These are phyloP conservation scores for Camponotus pennsylvanicus DNA, from an alignment of 1,140 invertebrate species.

Conservation along the genomic window DNA sequence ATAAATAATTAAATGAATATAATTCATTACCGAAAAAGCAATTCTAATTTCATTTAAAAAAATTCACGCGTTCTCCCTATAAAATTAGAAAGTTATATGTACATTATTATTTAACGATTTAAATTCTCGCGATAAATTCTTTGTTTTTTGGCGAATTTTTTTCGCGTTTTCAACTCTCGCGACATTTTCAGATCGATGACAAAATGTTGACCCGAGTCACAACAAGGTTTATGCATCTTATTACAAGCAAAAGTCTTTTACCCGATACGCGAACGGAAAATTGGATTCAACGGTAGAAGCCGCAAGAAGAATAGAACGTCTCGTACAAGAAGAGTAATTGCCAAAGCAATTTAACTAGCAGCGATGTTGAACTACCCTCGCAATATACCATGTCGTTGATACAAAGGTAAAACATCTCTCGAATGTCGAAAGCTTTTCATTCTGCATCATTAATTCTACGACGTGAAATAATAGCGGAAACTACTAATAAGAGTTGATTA, in stretches of 20 bases:
- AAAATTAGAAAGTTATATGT: background rate
- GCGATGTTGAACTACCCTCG: slow-evolving; percentile 36
- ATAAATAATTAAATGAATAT: background rate
- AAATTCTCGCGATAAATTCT: background rate
- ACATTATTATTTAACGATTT: slow-evolving; percentile 13
- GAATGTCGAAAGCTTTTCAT: slow-evolving; percentile 32
- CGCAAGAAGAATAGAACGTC: slow-evolving; percentile 32
- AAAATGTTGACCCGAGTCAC: slow-evolving; percentile 1
- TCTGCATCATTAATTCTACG: slow-evolving; percentile 1
- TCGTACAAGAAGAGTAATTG: slow-evolving; percentile 55
- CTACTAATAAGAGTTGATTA: background rate
- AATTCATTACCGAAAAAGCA: background rate
- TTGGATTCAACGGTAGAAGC: slow-evolving; percentile 19
- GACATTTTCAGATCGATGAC: background rate
- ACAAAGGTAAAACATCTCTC: slow-evolving; percentile 38
- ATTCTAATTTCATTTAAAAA: background rate
- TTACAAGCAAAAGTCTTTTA: slow-evolving; percentile 36
- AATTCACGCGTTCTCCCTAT: background rate
- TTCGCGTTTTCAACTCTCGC: background rate
- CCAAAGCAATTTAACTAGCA: slow-evolving; percentile 51
- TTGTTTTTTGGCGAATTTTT: background rate
- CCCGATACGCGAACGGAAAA: slow-evolving; percentile 37
- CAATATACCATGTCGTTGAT: slow-evolving; percentile 37
- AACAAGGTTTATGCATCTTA: slow-evolving; percentile 41
- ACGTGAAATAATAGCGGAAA: background rate